Evolutionary conservation across 2,888 invertebrate genomes (phyloP), one percentile per base, ranked within the genome.

Genomic region (Halictus quadricinctus): DNA sequence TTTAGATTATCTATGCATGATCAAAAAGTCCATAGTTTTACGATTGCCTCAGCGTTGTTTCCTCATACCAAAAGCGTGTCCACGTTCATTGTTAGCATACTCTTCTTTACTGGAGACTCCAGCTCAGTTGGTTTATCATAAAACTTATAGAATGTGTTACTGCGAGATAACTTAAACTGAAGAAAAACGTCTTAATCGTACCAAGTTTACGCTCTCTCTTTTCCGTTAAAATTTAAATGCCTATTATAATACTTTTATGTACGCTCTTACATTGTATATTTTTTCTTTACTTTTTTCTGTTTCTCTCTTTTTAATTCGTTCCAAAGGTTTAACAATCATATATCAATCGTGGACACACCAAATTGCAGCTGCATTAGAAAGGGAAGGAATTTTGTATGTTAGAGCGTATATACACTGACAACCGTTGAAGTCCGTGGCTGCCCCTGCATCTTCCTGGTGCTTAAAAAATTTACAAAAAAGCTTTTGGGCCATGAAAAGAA

Each of bases 1-100:
- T 77, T 84, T 54, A 60, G 78, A 90, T 91, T 89, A 88, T 90
- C 90, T 86, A 89, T 91, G 94, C 94, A 94, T 94, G 94, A 94
- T 94, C 94, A 94, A 94, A 94, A 94, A 94, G 94, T 94, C 94
- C 94, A 94, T 94, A 94, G 94, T 94, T 94, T 94, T 93, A 88
- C 92, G 91, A 94, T 94, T 94, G 94, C 94, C 94, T 94, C 93
- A 94, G 94, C 94, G 94, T 94, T 94, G 93, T 94, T 94, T 93
- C 92, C 93, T 93, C 90, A 90, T 93, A 92, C 93, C 92, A 91
- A 91, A 93, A 93, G 92, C 92, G 92, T 92, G 92, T 92, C 92
- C 93, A 93, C 92, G 92, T 92, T 92, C 85, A 83, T 72, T 70
- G 76, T 79, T 78, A 76, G 60, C 79, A 83, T 76, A 78, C 43